phyloP scores from a whole-genome alignment of 2,113 vertebrate genomes.

The Vanacampus margaritifer region DNA sequence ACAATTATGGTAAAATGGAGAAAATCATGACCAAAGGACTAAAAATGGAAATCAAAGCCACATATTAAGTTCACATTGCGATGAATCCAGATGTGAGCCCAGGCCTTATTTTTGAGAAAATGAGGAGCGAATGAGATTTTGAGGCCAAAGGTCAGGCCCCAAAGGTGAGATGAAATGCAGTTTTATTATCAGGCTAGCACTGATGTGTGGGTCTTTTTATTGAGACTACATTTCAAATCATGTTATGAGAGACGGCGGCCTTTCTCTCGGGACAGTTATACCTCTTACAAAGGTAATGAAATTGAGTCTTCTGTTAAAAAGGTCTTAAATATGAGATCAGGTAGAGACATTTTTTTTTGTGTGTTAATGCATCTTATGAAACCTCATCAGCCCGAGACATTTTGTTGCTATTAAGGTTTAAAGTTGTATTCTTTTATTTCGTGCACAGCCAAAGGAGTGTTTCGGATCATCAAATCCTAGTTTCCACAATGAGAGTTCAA shows the following conservation, averaged over 20 bases:
- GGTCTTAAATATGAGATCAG: neutral
- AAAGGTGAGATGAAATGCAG: constrained; percentile 6
- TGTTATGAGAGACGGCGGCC: constrained; percentile 14
- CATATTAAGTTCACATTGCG: neutral
- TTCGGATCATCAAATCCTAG: neutral
- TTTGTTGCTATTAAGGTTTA: neutral
- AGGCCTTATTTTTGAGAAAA: neutral
- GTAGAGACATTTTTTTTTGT: neutral
- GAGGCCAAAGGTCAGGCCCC: constrained; percentile 13
- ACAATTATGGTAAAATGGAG: neutral
- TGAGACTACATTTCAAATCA: constrained; percentile 5
- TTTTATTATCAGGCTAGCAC: constrained; percentile 17
- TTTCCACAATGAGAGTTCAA: constrained; percentile 11
- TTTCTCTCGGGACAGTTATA: constrained; percentile 3
- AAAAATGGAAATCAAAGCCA: constrained; percentile 7
- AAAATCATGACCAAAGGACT: neutral
- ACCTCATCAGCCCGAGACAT: neutral
- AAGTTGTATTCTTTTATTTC: no score
- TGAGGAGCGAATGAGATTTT: neutral
- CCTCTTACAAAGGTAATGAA: neutral
- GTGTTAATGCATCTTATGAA: neutral
- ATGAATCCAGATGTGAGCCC: constrained; percentile 3
- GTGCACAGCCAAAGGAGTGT: neutral
- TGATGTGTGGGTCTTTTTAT: constrained; percentile 4
- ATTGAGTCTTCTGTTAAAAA: neutral